Evolutionary conservation across 2,888 invertebrate genomes (phyloP), one percentile per base, ranked within the genome.

Genomic region (Cheilosia pagana): DNA sequence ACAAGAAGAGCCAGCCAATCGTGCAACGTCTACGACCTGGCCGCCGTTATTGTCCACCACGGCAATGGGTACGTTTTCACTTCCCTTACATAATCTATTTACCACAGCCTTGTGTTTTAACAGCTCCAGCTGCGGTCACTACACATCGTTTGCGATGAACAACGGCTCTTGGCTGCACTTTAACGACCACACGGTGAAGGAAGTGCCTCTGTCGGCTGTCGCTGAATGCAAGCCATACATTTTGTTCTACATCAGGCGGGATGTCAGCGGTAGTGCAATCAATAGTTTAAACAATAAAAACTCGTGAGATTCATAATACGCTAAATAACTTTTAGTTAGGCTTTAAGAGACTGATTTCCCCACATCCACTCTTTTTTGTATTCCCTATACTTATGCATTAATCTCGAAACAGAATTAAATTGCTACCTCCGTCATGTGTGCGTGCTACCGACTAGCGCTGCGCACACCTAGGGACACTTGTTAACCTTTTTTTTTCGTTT

Each of bases 131-230:
- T 96, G 96, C 41, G 97, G 97, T 41, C 96, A 97, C 92, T 97
- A 97, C 93, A 96, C 96, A 74, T 95, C 96, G 83, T 96, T 96
- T 92, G 96, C 96, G 57, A 94, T 95, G 87, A 95, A 96, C 93
- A 95, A 95, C 88, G 94, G 94, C 60, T 94, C 95, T 87, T 97
- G 96, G 97, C 95, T 95, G 92, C 96, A 96, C 92, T 97, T 96
- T 93, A 96, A 97, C 93, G 97, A 97, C 92, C 95, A 96, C 88
- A 94, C 95, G 1, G 96, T 97, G n/a, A 94, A 96, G 43, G 88
- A 89, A 78, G 89, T 89, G 23, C 68, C 85, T n/a, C 93, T 94
- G 23, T 93, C 95, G 55, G 93, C 94, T 0, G 96, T 97, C 60
- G 94, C 95, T 19, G 93, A 94, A 87, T 96, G 96, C 92, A 96